Evolutionary conservation across 2,888 invertebrate genomes (phyloP).

Genomic region (Ellobium chinense): DNA sequence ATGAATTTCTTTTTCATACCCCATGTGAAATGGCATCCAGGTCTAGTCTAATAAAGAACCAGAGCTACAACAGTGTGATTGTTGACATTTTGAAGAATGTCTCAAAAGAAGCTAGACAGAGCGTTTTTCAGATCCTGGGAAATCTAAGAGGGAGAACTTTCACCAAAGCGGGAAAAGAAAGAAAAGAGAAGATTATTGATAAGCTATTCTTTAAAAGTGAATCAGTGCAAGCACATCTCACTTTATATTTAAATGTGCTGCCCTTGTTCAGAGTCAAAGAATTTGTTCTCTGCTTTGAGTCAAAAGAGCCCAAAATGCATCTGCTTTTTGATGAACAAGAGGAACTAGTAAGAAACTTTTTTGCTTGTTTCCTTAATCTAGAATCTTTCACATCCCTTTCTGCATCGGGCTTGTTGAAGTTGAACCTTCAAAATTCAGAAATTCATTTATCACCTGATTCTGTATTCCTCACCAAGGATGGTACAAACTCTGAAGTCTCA

Average conservation of each 20-base stretch:
- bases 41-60: too few relatives aligned
- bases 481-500: too few relatives aligned
- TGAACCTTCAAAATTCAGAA: too few relatives aligned
- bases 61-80: neutral
- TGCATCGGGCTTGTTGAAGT: neutral
- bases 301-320: neutral
- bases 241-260: neutral
- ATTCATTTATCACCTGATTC: too few relatives aligned
- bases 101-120: neutral
- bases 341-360: neutral
- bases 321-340: slow-evolving; percentile 2
- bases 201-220: neutral
- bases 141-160: neutral
- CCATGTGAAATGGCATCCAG: too few relatives aligned
- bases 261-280: neutral
- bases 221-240: neutral
- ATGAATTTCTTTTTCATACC: too few relatives aligned
- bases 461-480: too few relatives aligned
- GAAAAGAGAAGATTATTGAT: neutral
- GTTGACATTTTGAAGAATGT: neutral
- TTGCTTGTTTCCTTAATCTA: neutral
- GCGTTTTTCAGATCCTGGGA: neutral
- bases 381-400: neutral
- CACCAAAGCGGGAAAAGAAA: neutral
- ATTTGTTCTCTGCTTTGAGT: neutral